Conservation (phyloP, 2,797 vertebrate genomes). For the Cyprinella venusta region DNA sequence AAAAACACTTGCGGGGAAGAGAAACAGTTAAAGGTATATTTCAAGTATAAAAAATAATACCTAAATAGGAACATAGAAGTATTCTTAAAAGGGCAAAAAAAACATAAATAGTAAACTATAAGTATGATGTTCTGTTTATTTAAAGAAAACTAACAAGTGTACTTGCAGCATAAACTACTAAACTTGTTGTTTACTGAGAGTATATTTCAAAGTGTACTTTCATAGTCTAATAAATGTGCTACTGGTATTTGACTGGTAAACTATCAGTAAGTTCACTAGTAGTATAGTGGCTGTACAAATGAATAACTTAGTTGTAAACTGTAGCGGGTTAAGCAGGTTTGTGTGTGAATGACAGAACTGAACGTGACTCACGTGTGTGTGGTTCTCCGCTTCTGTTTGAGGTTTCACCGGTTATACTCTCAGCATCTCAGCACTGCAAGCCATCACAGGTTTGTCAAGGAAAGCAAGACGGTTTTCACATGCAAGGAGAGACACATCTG, state of each 20-base stretch:
- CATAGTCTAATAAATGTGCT: too few relatives aligned
- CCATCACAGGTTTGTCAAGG: not conserved
- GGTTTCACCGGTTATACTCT: not conserved
- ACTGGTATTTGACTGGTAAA: not conserved
- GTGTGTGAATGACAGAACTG: not conserved
- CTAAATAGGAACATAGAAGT: not conserved
- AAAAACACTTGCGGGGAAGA: too few relatives aligned
- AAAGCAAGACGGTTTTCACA: not conserved
- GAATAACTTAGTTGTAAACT: not conserved
- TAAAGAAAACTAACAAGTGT: too few relatives aligned
- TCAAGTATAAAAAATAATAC: too few relatives aligned
- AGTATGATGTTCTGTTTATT: not conserved
- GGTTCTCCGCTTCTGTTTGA: not conserved
- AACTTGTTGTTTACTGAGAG: not conserved
- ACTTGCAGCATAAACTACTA: not conserved
- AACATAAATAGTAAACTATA: not conserved
- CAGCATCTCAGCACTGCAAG: not conserved
- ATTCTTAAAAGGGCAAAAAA: not conserved
- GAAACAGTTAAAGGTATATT: not conserved
- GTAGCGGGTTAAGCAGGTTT: not conserved
- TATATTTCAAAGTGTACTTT: not conserved
- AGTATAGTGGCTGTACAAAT: not conserved
- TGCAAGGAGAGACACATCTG: too few relatives aligned
- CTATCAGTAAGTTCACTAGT: not conserved
- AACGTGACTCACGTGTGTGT: slow-evolving; percentile 37